phyloP scores from a whole-genome alignment of 2,797 vertebrate species.

The Lycodopsis pacificus region DNA sequence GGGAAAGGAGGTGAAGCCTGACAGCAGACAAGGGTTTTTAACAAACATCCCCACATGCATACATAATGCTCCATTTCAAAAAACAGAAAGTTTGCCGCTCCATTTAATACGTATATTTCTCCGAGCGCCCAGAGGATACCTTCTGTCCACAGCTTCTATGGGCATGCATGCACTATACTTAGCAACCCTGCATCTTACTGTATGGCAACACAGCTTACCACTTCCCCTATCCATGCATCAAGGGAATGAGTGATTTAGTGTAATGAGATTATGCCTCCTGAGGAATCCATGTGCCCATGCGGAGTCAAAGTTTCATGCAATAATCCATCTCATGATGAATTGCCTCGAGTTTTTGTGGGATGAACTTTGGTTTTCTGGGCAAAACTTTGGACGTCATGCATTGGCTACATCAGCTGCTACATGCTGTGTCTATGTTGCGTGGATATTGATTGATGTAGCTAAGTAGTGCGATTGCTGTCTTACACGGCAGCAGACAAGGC shows the following conservation, averaged over 20 bases:
- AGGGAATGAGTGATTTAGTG: slow-evolving; percentile 70
- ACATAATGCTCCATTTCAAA: slow-evolving; percentile 77
- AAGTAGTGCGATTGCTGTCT: slow-evolving; percentile 67
- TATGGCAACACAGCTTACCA: slow-evolving; percentile 56
- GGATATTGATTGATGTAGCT: slow-evolving; percentile 78
- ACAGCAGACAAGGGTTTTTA: slow-evolving; percentile 81
- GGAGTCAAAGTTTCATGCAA: slow-evolving; percentile 64
- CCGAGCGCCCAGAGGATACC: slow-evolving; percentile 66
- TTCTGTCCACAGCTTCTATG: slow-evolving; percentile 68
- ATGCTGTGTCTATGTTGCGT: slow-evolving; percentile 62
- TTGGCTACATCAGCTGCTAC: slow-evolving; percentile 64
- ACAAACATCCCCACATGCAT: slow-evolving; percentile 82
- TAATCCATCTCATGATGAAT: slow-evolving; percentile 75
- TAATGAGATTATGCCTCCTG: slow-evolving; percentile 68
- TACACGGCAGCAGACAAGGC: slow-evolving; percentile 70
- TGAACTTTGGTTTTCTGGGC: slow-evolving; percentile 67
- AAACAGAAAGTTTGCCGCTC: slow-evolving; percentile 67
- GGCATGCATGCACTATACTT: slow-evolving; percentile 64
- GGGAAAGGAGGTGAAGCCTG: slow-evolving; percentile 77
- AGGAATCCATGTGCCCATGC: slow-evolving; percentile 61
- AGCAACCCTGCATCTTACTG: slow-evolving; percentile 54
- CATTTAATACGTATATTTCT: slow-evolving; percentile 74
- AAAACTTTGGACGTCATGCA: slow-evolving; percentile 62
- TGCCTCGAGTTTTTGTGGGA: slow-evolving; percentile 46
- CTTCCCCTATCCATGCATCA: slow-evolving; percentile 59